Evolutionary conservation across 2,797 vertebrate species (phyloP), one percentile per base, ranked within the genome.

Genomic region (Melanotaenia parkinsoni): DNA sequence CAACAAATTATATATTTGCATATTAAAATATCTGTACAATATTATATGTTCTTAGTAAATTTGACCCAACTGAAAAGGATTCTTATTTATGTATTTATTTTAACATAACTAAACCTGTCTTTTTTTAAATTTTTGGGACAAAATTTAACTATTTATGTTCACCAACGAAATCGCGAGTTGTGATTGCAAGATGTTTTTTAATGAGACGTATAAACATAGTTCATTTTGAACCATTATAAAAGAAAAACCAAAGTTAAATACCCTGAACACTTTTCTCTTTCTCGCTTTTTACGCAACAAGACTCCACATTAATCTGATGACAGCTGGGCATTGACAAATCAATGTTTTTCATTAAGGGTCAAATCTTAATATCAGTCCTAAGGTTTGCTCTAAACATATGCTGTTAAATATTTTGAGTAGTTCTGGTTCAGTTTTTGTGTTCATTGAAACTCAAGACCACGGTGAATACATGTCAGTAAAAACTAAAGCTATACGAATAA

Each of bases 291-390:
- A 66, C 64, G 77, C 77, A 64, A 24, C 33, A n/a, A 58, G 40
- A 43, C 74, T 32, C 64, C 67, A 65, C 67, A 47, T 56, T 60
- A 20, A 37, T 1, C 68, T 67, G 74, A 26, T 85, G 76, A 74
- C 83, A 87, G 64, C 61, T 77, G 70, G 7, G 14, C 53, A 22
- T 4, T 45, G 18, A 45, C 18, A 4, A 50, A 69, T 70, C 35
- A 68, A 7, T 59, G 22, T 47, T 47, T 64, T 50, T 79, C 69
- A 82, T 79, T 63, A 3, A 7, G 20, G 26, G 61, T 59, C 76
- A 86, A 57, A 60, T 26, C 11, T 50, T 14, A 47, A 61, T 20
- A 67, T 56, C 14, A 51, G 8, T 20, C 10, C 71, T 26, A 16
- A 50, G 38, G 57, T 63, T 57, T 58, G 7, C 50, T 40, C 37